Evolutionary conservation across 2,888 invertebrate species (phyloP).

Genomic region (Xestia rhomboidea): DNA sequence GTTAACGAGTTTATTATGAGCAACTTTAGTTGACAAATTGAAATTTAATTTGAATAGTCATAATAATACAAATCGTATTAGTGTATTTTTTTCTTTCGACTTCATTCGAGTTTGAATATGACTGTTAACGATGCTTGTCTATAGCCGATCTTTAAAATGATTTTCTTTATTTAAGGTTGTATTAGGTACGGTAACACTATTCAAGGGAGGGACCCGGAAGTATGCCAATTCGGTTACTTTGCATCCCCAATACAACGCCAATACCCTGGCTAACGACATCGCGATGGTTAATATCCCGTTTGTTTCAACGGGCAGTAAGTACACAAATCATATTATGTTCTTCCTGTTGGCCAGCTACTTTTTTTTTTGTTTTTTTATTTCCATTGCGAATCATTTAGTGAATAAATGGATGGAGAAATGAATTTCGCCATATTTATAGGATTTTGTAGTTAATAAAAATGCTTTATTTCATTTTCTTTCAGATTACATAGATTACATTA

Average conservation of each 20-base stretch:
- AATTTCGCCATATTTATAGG: neutral
- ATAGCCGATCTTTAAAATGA: neutral
- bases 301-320: constrained; percentile 29
- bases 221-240: constrained; percentile 1
- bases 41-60: neutral
- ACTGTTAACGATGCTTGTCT: neutral
- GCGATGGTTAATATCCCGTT: constrained; percentile 32
- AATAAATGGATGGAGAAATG: neutral
- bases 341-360: too few relatives aligned
- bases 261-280: constrained; percentile 42
- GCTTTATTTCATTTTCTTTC: neutral
- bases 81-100: neutral
- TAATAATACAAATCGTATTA: neutral
- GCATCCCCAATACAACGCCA: constrained; percentile 42
- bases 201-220: constrained; percentile 40
- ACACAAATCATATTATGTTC: neutral
- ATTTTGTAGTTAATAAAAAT: neutral
- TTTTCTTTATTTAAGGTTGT: constrained; percentile 36
- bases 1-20: neutral
- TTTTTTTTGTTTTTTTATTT: neutral
- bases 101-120: neutral
- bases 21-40: neutral
- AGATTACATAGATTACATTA: constrained; percentile 24
- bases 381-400: neutral
- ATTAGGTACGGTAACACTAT: constrained; percentile 35